Base-by-base conservation (phyloP, 2,113 vertebrate species). In the Acrocephalus arundinaceus region DNA sequence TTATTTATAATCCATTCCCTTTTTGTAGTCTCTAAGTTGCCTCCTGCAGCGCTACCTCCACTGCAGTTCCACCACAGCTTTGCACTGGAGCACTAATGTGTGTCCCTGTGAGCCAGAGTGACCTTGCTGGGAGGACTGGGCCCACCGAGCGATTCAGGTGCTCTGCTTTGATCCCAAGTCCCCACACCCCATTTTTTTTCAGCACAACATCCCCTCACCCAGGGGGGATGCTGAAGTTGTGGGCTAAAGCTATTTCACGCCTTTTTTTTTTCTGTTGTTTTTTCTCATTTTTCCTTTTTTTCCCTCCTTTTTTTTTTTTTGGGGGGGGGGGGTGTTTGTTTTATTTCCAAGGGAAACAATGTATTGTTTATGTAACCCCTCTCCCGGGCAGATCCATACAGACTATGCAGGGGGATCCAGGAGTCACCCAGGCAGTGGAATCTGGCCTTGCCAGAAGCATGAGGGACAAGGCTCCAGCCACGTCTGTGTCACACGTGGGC, bases 21-120 rank as follows among this genome's bases (percentile, higher is more conserved):
- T 80, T 83, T 37, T 78, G 61, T 54, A 85, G 93, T 94, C 93
- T 93, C 88, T 74, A 28, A 51, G 90, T 84, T 94, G 92, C 94
- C 94, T 96, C 67, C 43, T 86, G 41, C 59, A 73, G 67, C 1
- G 9, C 78, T 66, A 92, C 46, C 73, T 81, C 46, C 0, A 3
- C 73, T 68, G 89, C 10, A 8, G 39, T 81, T 54, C 35, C 75
- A 55, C 62, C 66, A 11, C 71, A 45, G 86, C 73, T 79, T 65
- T 77, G 62, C 76, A 33, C 72, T 75, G 63, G 79, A 33, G 62
- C 80, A 3, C 62, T 61, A 6, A 57, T 33, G 78, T 30, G 51
- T 43, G 31, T 66, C 73, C 58, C 19, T 30, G 46, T 0, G 19
- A 71, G 62, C 31, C 33, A 27, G 11, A 49, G 20, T 86, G 92